Evolutionary conservation across 2,113 vertebrate species (phyloP).

Genomic region (Aix galericulata): DNA sequence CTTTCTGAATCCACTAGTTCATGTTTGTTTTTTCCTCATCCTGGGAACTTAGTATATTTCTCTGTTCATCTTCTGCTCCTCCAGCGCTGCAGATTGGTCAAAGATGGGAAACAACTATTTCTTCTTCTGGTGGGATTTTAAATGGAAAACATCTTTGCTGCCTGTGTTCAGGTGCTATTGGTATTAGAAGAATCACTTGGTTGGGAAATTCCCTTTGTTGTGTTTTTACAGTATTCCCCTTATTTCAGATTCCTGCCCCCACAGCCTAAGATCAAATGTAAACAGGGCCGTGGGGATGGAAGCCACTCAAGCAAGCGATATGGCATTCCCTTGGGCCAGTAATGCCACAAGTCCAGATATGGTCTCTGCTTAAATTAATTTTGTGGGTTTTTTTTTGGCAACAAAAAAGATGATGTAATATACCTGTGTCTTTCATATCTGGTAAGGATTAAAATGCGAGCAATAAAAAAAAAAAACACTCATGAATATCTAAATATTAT

Average conservation of each 20-base stretch:
- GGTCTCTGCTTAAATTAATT: background rate
- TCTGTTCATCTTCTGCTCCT: background rate
- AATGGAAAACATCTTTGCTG: background rate
- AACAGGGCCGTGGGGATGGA: background rate
- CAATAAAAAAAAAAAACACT: background rate
- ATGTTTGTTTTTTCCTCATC: background rate
- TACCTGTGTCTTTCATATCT: background rate
- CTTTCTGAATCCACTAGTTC: background rate
- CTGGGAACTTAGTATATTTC: background rate
- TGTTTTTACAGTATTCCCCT: background rate
- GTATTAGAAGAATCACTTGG: background rate
- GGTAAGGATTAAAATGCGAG: background rate
- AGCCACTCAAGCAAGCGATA: background rate
- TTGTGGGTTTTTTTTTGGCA: background rate
- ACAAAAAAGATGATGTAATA: background rate
- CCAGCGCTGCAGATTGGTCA: accelerated
- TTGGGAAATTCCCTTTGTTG: background rate
- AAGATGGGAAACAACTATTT: background rate
- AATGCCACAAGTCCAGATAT: background rate
- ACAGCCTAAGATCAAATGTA: background rate
- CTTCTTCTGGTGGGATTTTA: background rate
- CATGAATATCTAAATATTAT: background rate
- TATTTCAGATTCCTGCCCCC: background rate
- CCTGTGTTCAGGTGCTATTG: background rate
- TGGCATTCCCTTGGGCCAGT: background rate